These are phyloP conservation scores for Lepilemur septentrionalis DNA, from an alignment of 2,797 vertebrate genomes.

Conservation along the genomic window DNA sequence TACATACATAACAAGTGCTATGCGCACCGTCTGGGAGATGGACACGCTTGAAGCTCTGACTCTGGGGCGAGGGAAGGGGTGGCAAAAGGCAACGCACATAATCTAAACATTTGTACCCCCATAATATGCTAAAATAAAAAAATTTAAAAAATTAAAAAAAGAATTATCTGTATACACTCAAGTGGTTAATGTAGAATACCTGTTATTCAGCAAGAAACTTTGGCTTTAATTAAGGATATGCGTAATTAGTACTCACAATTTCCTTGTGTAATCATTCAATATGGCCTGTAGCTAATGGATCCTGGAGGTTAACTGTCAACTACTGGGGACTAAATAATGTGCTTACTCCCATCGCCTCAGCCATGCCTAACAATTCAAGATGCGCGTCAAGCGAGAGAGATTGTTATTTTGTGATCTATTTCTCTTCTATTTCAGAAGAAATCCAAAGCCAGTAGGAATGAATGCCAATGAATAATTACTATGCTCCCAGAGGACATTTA, in stretches of 20 bases:
- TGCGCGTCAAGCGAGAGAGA: not conserved
- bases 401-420: not conserved
- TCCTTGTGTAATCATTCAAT: not conserved
- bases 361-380: not conserved
- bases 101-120: no score
- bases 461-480: not conserved
- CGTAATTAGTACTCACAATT: not conserved
- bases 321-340: not conserved
- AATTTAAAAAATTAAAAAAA: no score
- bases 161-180: not conserved
- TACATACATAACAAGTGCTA: no score
- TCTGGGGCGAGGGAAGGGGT: no score
- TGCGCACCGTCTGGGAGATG: no score
- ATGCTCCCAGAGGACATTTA: not conserved
- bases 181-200: not conserved
- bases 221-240: not conserved
- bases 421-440: not conserved
- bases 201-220: no score
- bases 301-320: not conserved
- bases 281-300: not conserved
- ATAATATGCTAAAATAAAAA: no score
- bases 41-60: no score
- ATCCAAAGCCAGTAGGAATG: not conserved
- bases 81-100: no score
- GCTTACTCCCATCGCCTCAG: not conserved